Percentiles rank a stretch among this genome's conserved stretches.
Conservation (phyloP, 2,888 invertebrate species). For the Phania funesta region DNA sequence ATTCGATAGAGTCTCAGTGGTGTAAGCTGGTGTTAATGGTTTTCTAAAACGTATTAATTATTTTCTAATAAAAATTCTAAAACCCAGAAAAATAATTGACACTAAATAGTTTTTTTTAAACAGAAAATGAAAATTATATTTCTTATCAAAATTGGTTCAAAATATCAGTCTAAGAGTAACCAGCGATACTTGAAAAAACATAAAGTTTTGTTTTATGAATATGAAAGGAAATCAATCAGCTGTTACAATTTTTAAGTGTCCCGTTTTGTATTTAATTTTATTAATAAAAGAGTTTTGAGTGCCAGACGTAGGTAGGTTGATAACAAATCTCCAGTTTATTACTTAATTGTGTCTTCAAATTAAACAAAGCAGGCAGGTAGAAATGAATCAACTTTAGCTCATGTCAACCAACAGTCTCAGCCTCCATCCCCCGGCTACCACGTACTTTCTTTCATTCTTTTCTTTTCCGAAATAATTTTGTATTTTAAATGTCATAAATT, state of each 20-base stretch:
- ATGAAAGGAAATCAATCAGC: background rate
- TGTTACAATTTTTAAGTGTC: background rate
- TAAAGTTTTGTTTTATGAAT: slow-evolving; percentile 14
- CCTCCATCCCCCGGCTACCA: background rate
- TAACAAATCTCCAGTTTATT: slow-evolving; percentile 20
- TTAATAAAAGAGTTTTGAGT: slow-evolving; percentile 7
- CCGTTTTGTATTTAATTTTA: slow-evolving; percentile 3
- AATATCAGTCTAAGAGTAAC: background rate
- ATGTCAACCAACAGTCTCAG: background rate
- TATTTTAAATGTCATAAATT: slow-evolving; percentile 39
- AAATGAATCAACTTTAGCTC: background rate
- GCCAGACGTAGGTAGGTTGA: background rate
- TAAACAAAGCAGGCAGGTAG: background rate
- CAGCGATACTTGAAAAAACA: slow-evolving; percentile 47
- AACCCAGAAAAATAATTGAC: background rate
- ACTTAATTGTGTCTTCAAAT: slow-evolving; percentile 9
- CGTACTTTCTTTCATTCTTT: background rate
- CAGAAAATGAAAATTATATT: background rate
- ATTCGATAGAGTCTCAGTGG: background rate
- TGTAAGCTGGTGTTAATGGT: slow-evolving; percentile 41
- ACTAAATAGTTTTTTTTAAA: slow-evolving; percentile 5
- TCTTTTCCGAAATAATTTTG: background rate
- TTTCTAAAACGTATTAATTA: slow-evolving; percentile 64
- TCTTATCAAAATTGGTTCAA: background rate
- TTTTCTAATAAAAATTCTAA: slow-evolving; percentile 50